A percentile compares a stretch with the other conserved stretches of the same genome.
These are phyloP conservation scores for Rhabdomys dilectus DNA, from an alignment of 2,113 vertebrate genomes.

Conservation along the genomic window DNA sequence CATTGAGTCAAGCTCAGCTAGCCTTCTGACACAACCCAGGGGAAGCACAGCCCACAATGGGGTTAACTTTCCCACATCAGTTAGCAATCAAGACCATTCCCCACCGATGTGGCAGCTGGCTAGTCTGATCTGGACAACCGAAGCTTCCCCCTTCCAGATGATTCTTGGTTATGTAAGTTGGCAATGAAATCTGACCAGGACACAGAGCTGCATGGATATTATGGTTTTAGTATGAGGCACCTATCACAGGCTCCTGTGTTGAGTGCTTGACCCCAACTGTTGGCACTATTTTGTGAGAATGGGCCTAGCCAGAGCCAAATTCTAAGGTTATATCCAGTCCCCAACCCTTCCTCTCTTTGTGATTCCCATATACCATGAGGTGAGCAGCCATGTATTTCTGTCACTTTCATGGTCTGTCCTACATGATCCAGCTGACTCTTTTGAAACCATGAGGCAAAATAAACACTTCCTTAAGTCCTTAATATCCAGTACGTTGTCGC, in stretches of 20 bases:
- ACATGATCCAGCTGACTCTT: background rate
- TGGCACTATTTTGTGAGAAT: background rate
- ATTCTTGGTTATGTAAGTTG: too few species aligned
- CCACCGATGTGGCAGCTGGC: too few species aligned
- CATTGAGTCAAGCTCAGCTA: background rate
- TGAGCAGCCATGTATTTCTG: background rate
- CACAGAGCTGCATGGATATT: background rate
- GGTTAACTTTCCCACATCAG: background rate
- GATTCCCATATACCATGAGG: background rate
- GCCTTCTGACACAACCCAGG: background rate
- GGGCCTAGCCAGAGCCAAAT: background rate
- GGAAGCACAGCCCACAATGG: too few species aligned
- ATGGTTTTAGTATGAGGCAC: background rate
- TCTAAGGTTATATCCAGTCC: background rate
- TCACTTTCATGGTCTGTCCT: background rate
- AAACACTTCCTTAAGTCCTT: background rate
- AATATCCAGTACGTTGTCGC: background rate
- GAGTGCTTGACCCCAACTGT: background rate
- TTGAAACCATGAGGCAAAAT: background rate
- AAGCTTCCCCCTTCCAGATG: background rate
- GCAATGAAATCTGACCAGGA: background rate
- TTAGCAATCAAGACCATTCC: too few species aligned
- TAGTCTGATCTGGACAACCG: background rate
- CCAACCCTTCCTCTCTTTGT: background rate
- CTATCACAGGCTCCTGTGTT: background rate